Evolutionary conservation across 2,797 vertebrate genomes (phyloP).

Genomic region (Anguilla marmorata): DNA sequence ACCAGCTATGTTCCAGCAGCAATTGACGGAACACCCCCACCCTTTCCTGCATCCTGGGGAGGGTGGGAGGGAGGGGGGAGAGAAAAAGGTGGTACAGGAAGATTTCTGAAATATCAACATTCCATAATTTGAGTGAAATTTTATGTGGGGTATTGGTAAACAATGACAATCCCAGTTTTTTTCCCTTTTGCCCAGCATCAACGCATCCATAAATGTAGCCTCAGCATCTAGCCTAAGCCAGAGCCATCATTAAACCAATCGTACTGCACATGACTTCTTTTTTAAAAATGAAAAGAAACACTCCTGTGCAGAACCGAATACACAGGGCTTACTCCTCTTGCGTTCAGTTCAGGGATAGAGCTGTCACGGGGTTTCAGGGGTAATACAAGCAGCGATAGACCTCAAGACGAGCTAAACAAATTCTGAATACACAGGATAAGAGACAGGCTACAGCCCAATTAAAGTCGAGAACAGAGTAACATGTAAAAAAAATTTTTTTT

Average conservation of each 20-base stretch:
- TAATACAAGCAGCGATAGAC: neutral
- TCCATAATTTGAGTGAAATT: slow-evolving; percentile 17
- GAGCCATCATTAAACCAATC: neutral
- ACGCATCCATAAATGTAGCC: neutral
- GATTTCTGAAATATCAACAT: slow-evolving; percentile 23
- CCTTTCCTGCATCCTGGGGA: slow-evolving; percentile 79
- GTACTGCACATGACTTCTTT: neutral
- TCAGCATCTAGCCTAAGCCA: neutral
- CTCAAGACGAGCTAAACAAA: neutral
- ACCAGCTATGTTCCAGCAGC: slow-evolving; percentile 49
- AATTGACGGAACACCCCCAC: slow-evolving; percentile 60
- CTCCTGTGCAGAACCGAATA: neutral
- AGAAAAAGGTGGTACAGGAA: neutral
- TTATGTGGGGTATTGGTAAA: neutral
- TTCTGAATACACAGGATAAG: neutral
- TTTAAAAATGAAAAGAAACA: neutral
- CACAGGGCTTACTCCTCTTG: neutral
- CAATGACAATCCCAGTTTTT: neutral
- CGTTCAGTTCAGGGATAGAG: neutral
- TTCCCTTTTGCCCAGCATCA: neutral
- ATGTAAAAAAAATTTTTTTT: neutral
- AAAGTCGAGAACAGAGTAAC: neutral
- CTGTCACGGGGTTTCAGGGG: neutral
- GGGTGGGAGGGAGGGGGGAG: slow-evolving; percentile 29
- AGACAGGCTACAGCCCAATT: neutral